Evolutionary conservation across 2,113 vertebrate species (phyloP), one percentile per base, ranked within the genome.

Genomic region (Scophthalmus maximus): DNA sequence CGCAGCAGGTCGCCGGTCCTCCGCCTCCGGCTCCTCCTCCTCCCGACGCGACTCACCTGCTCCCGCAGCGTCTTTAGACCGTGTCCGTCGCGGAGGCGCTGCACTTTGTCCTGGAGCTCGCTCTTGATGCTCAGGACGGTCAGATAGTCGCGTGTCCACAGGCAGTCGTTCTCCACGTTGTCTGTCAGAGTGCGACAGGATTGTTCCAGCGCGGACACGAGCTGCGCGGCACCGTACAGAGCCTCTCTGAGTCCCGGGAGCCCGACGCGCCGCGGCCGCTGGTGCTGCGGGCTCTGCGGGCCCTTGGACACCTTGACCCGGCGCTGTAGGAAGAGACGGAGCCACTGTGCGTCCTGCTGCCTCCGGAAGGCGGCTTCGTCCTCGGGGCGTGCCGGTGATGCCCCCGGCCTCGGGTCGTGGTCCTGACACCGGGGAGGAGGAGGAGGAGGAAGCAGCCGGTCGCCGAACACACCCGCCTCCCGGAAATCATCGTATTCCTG

Each of bases 1-100:
- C 61, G 85, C 1, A 89, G 90, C 5, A 71, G 56, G 34, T 85
- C 93, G 63, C 81, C 89, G 44, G 73, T 59, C 52, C 93, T 88
- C 56, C 72, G 91, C 20, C 86, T 66, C 25, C 95, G 89, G 65
- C 84, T 79, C 32, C 94, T 93, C 73, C 92, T 95, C 86, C 91
- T 92, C 17, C 88, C 82, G 5, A 92, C 76, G 38, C 66, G 73
- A 32, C 82, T 74, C n/a, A 92, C 18, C 60, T 93, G n/a, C n/a
- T n/a, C n/a, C n/a, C n/a, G n/a, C 94, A 46, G 76, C 81, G 46
- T 34, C 14, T 88, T 74, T 49, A 93, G 15, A 5, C 66, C 57
- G 0, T 77, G 72, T 0, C 89, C 46, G 36, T 95, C 91, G 4
- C 68, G 65, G 42, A 98, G 84, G 0, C 76, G 69, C 6, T 62